Conservation (phyloP, 2,113 vertebrate genomes). For the Calyptomena viridis region DNA sequence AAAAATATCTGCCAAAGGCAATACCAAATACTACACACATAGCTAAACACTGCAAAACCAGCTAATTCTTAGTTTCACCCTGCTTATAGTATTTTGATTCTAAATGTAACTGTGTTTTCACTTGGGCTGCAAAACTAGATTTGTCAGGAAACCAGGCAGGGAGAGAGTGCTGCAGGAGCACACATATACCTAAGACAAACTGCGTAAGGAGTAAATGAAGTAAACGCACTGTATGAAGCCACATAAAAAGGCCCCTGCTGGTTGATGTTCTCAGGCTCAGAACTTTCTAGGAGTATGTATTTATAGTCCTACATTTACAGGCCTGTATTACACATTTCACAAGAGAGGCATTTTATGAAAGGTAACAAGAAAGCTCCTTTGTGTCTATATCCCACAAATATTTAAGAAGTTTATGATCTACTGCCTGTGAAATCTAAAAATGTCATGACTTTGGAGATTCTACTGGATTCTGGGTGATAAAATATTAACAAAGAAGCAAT, state of each 20-base stretch:
- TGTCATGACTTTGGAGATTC: neutral
- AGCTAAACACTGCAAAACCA: slow-evolving; percentile 37
- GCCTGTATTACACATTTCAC: neutral
- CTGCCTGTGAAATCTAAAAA: neutral
- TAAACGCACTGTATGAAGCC: neutral
- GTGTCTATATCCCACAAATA: neutral
- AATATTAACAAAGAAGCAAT: neutral
- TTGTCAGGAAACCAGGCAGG: slow-evolving; percentile 23
- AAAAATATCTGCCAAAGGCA: slow-evolving; percentile 34
- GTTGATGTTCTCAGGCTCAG: slow-evolving; percentile 12
- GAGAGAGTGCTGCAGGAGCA: neutral
- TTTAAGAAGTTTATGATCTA: neutral
- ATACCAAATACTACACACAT: neutral
- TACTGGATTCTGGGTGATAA: neutral
- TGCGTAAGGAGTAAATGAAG: neutral
- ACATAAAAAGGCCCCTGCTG: slow-evolving; percentile 37
- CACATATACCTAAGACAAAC: neutral
- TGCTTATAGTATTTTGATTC: neutral
- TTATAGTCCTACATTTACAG: slow-evolving; percentile 31
- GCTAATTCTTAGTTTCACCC: neutral
- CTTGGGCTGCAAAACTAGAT: neutral
- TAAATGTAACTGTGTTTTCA: slow-evolving; percentile 10
- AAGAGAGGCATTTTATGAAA: neutral
- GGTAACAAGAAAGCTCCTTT: neutral
- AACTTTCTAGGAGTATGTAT: slow-evolving; percentile 37